phyloP scores from a whole-genome alignment of 2,888 invertebrate genomes.

The Parapristionchus giblindavisi region DNA sequence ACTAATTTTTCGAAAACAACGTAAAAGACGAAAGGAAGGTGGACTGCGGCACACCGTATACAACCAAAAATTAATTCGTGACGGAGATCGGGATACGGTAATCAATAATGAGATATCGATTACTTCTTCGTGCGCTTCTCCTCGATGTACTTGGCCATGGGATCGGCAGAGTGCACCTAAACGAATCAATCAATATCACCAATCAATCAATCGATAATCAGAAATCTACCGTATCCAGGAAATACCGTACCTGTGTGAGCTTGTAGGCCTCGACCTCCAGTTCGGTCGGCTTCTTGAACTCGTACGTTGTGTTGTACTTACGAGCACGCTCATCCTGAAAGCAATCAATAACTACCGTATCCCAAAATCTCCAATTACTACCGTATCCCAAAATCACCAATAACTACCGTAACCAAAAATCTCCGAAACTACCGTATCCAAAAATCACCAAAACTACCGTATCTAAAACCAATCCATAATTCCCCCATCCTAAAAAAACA shows the following conservation, averaged over 20 bases:
- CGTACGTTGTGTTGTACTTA: constrained; percentile 83
- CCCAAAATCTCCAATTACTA: background rate
- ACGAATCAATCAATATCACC: background rate
- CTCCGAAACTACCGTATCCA: background rate
- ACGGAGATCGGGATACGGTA: too few species aligned
- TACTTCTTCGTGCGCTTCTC: constrained; percentile 52
- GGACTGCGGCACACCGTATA: too few species aligned
- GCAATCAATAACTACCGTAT: background rate
- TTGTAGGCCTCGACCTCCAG: constrained; percentile 93
- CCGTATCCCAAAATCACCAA: constrained; percentile 5
- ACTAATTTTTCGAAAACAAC: too few species aligned
- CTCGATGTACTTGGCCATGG: constrained; percentile 83
- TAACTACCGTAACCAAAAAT: background rate
- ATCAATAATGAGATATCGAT: too few species aligned
- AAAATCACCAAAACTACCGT: background rate
- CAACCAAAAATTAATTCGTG: too few species aligned
- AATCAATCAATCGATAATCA: background rate
- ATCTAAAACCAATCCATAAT: too few species aligned
- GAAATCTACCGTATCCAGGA: background rate
- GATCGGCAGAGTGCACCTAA: constrained; percentile 79
- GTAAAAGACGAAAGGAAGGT: too few species aligned
- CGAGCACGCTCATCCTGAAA: constrained; percentile 82
- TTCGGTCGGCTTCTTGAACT: constrained; percentile 81
- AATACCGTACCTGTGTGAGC: constrained; percentile 76
- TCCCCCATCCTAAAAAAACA: background rate